These are phyloP conservation scores for Leucoma salicis DNA, from an alignment of 2,888 invertebrate species.

Conservation along the genomic window DNA sequence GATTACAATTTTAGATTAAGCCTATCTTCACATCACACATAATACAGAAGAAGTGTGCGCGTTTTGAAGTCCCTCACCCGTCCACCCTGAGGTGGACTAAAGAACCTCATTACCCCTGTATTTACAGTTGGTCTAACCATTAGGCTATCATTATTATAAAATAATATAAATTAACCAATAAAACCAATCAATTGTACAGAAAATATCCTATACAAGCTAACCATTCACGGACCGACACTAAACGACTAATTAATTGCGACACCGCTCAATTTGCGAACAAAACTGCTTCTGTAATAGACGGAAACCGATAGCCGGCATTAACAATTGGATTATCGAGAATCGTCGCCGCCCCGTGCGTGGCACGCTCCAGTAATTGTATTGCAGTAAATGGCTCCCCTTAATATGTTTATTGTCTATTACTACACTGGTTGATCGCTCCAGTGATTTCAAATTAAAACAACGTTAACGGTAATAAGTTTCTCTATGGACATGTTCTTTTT, in stretches of 20 bases:
- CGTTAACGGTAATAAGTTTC: constrained; percentile 15
- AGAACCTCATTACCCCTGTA: too few species aligned
- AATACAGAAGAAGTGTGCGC: too few species aligned
- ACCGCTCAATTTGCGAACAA: constrained; percentile 61
- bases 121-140: too few species aligned
- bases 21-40: too few species aligned
- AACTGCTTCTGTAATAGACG: constrained; percentile 61
- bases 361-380: constrained; percentile 70
- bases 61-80: too few species aligned
- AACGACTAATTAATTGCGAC: constrained; percentile 65
- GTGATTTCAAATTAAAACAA: constrained; percentile 49
- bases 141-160: too few species aligned
- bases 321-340: constrained; percentile 71
- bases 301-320: constrained; percentile 55
- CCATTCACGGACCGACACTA: constrained; percentile 50
- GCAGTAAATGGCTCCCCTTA: constrained; percentile 55
- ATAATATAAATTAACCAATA: too few species aligned
- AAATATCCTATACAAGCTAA: constrained; percentile 33
- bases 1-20: too few species aligned
- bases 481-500: neutral
- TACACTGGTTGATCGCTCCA: constrained; percentile 34
- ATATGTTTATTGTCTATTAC: constrained; percentile 66
- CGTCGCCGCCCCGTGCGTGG: constrained; percentile 49
- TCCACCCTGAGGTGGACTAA: too few species aligned
- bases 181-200: constrained; percentile 24